Base-by-base conservation (phyloP, 2,113 vertebrate species). In the Marcusenius ussheri region DNA sequence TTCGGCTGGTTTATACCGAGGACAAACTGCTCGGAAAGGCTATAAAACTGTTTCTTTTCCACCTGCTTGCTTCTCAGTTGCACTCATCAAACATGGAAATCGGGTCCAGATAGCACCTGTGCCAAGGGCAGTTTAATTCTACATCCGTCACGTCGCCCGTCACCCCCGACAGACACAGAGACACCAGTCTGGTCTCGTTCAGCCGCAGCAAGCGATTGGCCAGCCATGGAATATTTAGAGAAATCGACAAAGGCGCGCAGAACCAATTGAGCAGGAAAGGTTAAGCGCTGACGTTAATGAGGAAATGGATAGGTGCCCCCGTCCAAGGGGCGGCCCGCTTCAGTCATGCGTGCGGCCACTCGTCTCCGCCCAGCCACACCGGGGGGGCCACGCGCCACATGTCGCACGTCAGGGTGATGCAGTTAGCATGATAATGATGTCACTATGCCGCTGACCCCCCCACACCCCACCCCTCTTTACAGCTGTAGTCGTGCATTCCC, bases 251-350 rank as follows among this genome's bases (percentile, higher is more conserved):
- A 56, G 47, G 27, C 27, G 1, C 92, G 15, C 35, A 42, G 93
- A 95, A 93, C 93, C 92, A 93, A 93, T 91, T 91, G 93, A 92
- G 92, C 93, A 92, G 92, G 89, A 91, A 92, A 90, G 89, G 93
- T 93, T 94, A 94, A 94, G 93, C 93, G 93, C 94, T 95, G 94
- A 95, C 95, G 93, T 92, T 95, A 94, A 95, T 94, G 93, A 95
- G 92, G 93, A 93, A 94, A 95, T 93, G 94, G 93, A 95, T 94
- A 93, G 92, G 91, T 80, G 89, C 91, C 93, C 93, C 95, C 93
- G 95, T 96, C 94, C 93, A 94, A 95, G 94, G 94, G 93, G 92
- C 35, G 85, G 56, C 91, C 93, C 93, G 90, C 92, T 94, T 93
- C 93, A 91, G 93, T 91, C 90, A 92, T 92, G 94, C 95, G 94